A percentile compares a stretch with the other conserved stretches of the same genome.
phyloP scores from a whole-genome alignment of 2,888 invertebrate genomes.

The Catocala sponsa region DNA sequence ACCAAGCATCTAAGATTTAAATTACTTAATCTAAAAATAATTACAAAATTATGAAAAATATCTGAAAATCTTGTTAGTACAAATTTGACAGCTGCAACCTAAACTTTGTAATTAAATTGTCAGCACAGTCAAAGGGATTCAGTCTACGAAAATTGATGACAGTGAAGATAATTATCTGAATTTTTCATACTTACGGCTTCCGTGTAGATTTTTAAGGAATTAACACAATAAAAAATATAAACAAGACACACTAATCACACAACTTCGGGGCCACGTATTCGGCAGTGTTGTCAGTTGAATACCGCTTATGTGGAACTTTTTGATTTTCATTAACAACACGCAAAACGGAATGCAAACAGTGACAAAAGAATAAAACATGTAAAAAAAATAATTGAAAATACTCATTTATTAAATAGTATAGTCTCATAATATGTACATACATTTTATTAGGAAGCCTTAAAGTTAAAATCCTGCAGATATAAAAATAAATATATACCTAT shows the following conservation, averaged over 20 bases:
- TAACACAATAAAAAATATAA: slow-evolving; percentile 82
- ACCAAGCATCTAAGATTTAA: slow-evolving; percentile 17
- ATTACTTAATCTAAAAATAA: slow-evolving; percentile 44
- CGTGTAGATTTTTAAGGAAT: slow-evolving; percentile 64
- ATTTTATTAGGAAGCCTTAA: no score
- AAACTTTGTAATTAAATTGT: slow-evolving; percentile 59
- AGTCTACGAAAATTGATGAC: slow-evolving; percentile 32
- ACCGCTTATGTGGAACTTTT: slow-evolving; percentile 87
- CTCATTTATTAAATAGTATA: no score
- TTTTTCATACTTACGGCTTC: slow-evolving; percentile 76
- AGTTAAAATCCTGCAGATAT: no score
- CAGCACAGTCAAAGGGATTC: slow-evolving; percentile 35
- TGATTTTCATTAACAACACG: slow-evolving; percentile 53
- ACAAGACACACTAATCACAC: slow-evolving; percentile 77
- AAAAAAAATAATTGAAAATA: not conserved
- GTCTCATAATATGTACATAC: no score
- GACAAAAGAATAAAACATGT: not conserved
- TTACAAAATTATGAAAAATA: slow-evolving; percentile 48
- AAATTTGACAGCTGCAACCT: slow-evolving; percentile 75
- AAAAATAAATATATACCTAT: no score
- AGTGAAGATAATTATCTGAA: slow-evolving; percentile 29
- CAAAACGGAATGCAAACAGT: slow-evolving; percentile 60
- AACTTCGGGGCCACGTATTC: slow-evolving; percentile 86
- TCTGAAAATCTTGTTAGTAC: slow-evolving; percentile 53
- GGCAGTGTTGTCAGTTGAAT: slow-evolving; percentile 78